A percentile compares a stretch with the other conserved stretches of the same genome.
These are phyloP conservation scores for Acleris holmiana DNA, from an alignment of 2,888 invertebrate genomes.

Conservation along the genomic window DNA sequence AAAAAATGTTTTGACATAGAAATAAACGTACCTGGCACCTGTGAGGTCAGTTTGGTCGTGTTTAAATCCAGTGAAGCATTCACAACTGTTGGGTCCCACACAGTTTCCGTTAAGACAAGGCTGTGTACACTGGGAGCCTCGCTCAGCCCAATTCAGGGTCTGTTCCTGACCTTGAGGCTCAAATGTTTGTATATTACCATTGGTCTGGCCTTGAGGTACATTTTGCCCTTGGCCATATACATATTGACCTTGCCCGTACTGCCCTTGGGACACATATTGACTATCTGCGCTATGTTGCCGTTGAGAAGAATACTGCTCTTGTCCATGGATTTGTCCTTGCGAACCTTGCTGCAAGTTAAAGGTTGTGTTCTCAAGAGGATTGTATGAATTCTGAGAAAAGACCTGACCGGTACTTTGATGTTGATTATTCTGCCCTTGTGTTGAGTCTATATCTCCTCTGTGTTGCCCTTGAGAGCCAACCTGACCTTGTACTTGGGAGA, in stretches of 20 bases:
- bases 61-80: constrained; percentile 81
- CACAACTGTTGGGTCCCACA: constrained; percentile 78
- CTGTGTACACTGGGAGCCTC: constrained; percentile 78
- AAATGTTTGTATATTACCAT: background rate
- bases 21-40: constrained; percentile 54
- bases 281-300: background rate
- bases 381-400: constrained; percentile 22
- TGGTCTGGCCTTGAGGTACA: constrained; percentile 4
- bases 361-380: constrained; percentile 22
- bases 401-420: constrained; percentile 38
- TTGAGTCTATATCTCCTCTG: background rate
- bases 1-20: constrained; percentile 3
- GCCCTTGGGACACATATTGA: too few relatives aligned
- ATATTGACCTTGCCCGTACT: constrained; percentile 1
- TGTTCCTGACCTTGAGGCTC: constrained; percentile 14
- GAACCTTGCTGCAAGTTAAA: constrained; percentile 26
- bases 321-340: constrained; percentile 6
- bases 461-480: constrained; percentile 13
- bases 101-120: constrained; percentile 89
- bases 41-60: constrained; percentile 64
- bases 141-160: constrained; percentile 38
- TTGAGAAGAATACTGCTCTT: too few relatives aligned
- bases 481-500: constrained; percentile 5
- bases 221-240: constrained; percentile 4
- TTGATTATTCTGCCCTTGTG: constrained; percentile 6